Conservation (phyloP, 2,113 vertebrate species). For the Ceyx melanurus region DNA sequence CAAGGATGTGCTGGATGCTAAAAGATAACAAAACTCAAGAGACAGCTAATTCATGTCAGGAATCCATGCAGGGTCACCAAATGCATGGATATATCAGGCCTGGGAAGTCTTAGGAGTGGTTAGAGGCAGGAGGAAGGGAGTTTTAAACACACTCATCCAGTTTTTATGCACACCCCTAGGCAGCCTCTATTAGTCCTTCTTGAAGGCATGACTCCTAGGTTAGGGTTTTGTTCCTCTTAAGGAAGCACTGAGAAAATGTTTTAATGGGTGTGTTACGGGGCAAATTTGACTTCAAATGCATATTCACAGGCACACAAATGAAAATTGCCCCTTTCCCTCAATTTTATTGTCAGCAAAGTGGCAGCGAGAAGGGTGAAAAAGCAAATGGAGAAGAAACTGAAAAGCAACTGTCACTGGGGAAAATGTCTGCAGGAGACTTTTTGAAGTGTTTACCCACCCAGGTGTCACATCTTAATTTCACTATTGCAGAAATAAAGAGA, state of each 20-base stretch:
- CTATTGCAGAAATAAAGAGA: neutral
- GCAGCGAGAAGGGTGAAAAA: neutral
- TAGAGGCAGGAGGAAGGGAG: neutral
- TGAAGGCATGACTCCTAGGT: neutral
- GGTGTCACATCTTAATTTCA: neutral
- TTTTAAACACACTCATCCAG: neutral
- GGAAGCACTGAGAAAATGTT: neutral
- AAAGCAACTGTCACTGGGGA: neutral
- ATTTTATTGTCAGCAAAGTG: neutral
- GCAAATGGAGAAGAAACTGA: neutral
- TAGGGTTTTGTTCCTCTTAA: neutral
- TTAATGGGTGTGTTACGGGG: fast-evolving
- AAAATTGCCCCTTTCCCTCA: neutral
- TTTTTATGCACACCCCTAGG: fast-evolving
- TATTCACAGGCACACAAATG: neutral
- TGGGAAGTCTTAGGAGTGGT: neutral
- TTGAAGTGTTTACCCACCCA: neutral
- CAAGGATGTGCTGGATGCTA: neutral
- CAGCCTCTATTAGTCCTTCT: neutral
- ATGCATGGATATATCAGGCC: fast-evolving
- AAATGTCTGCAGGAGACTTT: neutral
- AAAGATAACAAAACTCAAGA: neutral
- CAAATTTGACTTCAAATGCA: neutral
- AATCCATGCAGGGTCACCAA: neutral
- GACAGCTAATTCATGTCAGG: neutral